Base-by-base conservation (phyloP, 2,888 invertebrate genomes). In the Stomorhina lunata region DNA sequence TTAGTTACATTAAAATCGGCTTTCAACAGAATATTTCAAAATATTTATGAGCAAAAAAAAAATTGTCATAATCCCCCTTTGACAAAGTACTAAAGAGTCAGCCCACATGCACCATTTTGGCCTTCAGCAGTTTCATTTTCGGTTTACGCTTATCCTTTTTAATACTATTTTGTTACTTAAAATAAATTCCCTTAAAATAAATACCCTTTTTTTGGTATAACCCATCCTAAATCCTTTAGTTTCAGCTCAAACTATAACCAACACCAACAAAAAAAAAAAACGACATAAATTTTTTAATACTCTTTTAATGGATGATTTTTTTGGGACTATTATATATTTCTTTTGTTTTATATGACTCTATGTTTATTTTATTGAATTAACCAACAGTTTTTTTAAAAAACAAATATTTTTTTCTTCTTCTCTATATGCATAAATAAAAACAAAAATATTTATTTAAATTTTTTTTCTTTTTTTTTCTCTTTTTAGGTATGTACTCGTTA, bases 361-460 rank as follows among this genome's bases (percentile, higher is more conserved):
- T 61, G 43, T 69, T 77, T 61, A 27, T 75, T 75, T 75, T 45
- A 69, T 69, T 77, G 37, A 77, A 77, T 69, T 69, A 69, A 75
- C 45, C 37, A 45, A 65, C 9, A 32, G 27, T 37, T 40, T 37
- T 17, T 37, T 12, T 25, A 22, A 71, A 59, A 57, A 40, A 59
- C 22, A 45, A 76, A 66, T n/a, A 25, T n/a, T 57, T 37, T 7
- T 7, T 4, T 9, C 9, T 29, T 17, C 25, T 15, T 43, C 48
- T 34, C n/a, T 15, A 1, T 22, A 1, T 25, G 4, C 7, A 20
- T 1, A 45, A 57, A 57, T 50, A 32, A 37, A 53, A 53, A 76
- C 6, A 69, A 76, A 77, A 10, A 25, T 22, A 55, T 48, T 57
- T 55, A 37, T 45, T 34, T 34, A 43, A 37, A 27, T 50, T 27